These are phyloP conservation scores for Pygoscelis antarcticus DNA, from an alignment of 2,113 vertebrate species.

Conservation along the genomic window DNA sequence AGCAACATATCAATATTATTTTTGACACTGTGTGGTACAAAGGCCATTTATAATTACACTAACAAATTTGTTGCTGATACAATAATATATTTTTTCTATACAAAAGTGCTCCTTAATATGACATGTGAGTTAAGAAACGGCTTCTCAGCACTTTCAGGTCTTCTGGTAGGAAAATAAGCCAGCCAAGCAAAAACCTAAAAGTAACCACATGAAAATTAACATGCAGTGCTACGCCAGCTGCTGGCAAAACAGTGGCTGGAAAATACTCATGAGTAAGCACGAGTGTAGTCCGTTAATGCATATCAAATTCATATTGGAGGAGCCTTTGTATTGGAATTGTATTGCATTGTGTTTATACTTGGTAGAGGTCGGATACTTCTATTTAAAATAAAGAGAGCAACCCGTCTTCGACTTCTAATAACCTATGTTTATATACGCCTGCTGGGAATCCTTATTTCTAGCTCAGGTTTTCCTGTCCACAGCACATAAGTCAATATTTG, in stretches of 20 bases:
- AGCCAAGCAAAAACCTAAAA: constrained; percentile 11
- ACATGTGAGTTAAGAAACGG: background rate
- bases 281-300: background rate
- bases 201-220: background rate
- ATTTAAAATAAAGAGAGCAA: background rate
- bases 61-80: constrained; percentile 42
- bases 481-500: constrained; percentile 65
- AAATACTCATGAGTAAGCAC: background rate
- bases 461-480: constrained; percentile 53
- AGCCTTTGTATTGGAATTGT: constrained; percentile 57
- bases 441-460: constrained; percentile 57
- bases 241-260: background rate
- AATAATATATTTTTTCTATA: constrained; percentile 49
- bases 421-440: constrained; percentile 35
- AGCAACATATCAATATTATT: constrained; percentile 67
- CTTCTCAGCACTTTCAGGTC: constrained; percentile 52
- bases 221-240: background rate
- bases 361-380: constrained; percentile 22
- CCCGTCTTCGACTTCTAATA: constrained; percentile 34
- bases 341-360: constrained; percentile 50
- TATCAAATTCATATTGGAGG: constrained; percentile 23
- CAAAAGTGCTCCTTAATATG: constrained; percentile 60
- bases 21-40: constrained; percentile 61
- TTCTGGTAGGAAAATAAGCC: constrained; percentile 24
- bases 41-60: constrained; percentile 50